Percentiles rank a stretch among this genome's conserved stretches.
phyloP scores from a whole-genome alignment of 2,797 vertebrate species.

The Enteromius anoplus region DNA sequence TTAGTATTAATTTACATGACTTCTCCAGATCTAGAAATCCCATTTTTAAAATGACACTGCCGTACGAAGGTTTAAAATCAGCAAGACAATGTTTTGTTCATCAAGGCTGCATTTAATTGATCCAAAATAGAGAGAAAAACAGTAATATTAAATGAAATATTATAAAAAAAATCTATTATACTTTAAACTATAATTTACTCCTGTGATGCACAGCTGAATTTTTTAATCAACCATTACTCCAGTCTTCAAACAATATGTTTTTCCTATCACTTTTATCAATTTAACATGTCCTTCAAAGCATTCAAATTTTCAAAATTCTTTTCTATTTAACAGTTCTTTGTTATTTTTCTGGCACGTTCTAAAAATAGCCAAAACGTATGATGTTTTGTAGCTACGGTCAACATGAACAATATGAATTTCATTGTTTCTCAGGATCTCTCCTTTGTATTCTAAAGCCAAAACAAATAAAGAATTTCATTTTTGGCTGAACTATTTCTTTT shows the following conservation, averaged over 20 bases:
- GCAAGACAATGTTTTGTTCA: background rate
- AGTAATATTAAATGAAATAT: background rate
- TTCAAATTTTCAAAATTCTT: background rate
- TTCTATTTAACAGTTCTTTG: background rate
- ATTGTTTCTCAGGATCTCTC: background rate
- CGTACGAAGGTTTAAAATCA: background rate
- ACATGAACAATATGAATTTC: background rate
- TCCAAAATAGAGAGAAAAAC: background rate
- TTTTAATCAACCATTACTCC: too few relatives aligned
- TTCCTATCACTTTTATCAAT: too few relatives aligned
- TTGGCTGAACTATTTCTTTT: background rate
- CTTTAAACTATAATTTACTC: too few relatives aligned
- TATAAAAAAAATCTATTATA: background rate
- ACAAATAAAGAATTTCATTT: background rate
- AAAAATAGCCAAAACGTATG: background rate
- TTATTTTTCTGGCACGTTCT: background rate
- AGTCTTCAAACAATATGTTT: too few relatives aligned
- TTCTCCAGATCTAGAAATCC: background rate
- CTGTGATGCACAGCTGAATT: too few relatives aligned
- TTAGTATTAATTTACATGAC: background rate
- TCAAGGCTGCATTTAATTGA: background rate
- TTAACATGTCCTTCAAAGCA: too few relatives aligned
- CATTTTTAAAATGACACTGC: background rate
- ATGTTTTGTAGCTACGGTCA: background rate
- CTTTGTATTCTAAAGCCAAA: background rate